Base-by-base conservation (phyloP, 2,797 vertebrate species). In the Halcyon leucocephala region DNA sequence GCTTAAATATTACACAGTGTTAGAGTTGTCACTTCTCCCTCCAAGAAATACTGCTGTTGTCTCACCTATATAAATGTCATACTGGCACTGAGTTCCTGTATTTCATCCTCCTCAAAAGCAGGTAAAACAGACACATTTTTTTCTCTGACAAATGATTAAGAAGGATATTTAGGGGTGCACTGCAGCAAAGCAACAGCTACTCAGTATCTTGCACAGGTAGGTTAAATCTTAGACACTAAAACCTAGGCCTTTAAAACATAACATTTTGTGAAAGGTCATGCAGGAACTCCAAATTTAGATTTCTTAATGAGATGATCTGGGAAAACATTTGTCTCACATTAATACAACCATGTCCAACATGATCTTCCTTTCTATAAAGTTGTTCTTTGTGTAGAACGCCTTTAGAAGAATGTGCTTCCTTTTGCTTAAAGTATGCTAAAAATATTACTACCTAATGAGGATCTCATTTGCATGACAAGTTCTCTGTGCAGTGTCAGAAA, bases 401-500 rank as follows among this genome's bases (percentile, higher is more conserved):
- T 79, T 77, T 25, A 79, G 49, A 71, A 83, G 72, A 83, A 86
- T 35, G 57, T 17, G 14, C 21, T 94, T 87, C 55, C 77, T 69
- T 94, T 87, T 71, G 29, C 83, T 70, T 82, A 15, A 92, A 77
- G 67, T 22, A 82, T 35, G 92, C 96, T 79, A 97, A 95, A 97
- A 97, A 96, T 93, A 95, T 35, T 54, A 26, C 73, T 93, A 92
- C 90, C 52, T 91, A 93, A 96, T 84, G 89, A 96, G 91, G 72
- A 90, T 25, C 79, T 93, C 60, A 95, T 95, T 86, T 96, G 85
- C 94, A 91, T 92, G 89, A 97, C 90, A 96, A 94, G 94, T 94
- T 96, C 84, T 74, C 86, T 39, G n/a, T 85, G 92, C 92, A 64
- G 71, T 92, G 86, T 91, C 95, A 97, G 94, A 95, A 97, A 57